Evolutionary conservation across 2,888 invertebrate genomes (phyloP).

Genomic region (Trissoscelio sp.): DNA sequence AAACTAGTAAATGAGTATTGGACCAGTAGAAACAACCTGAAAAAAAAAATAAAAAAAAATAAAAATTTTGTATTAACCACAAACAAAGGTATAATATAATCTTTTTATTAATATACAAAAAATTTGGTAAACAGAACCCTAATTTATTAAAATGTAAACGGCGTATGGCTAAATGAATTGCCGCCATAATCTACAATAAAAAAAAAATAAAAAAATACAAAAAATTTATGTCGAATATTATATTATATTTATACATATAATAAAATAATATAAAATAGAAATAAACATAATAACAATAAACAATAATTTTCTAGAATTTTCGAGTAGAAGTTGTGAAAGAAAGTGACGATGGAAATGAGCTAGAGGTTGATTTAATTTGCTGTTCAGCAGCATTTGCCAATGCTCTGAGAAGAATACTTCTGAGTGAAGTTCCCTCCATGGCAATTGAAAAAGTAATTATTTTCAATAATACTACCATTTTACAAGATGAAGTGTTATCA

Average conservation of each 20-base stretch:
- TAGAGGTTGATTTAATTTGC: slow-evolving; percentile 96
- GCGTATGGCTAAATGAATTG: too few relatives aligned
- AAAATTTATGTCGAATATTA: too few relatives aligned
- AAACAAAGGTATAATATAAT: too few relatives aligned
- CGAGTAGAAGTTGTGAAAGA: slow-evolving; percentile 82
- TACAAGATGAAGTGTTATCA: slow-evolving; percentile 95
- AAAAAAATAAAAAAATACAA: too few relatives aligned
- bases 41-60: too few relatives aligned
- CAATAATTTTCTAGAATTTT: slow-evolving; percentile 48
- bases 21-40: too few relatives aligned
- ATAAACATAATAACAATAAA: not conserved
- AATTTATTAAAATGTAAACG: too few relatives aligned
- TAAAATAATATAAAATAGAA: not conserved
- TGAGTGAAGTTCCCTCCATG: slow-evolving; percentile 96
- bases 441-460: slow-evolving; percentile 95
- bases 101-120: too few relatives aligned
- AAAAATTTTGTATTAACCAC: too few relatives aligned
- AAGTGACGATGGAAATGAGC: slow-evolving; percentile 86
- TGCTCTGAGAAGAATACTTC: slow-evolving; percentile 92
- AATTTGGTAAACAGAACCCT: too few relatives aligned
- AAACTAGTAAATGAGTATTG: too few relatives aligned
- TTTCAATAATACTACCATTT: slow-evolving; percentile 93
- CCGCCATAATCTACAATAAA: too few relatives aligned
- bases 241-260: not conserved
- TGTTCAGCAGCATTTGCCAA: slow-evolving; percentile 93